These are phyloP conservation scores for Callospermophilus lateralis DNA, from an alignment of 2,113 vertebrate species.

Conservation along the genomic window DNA sequence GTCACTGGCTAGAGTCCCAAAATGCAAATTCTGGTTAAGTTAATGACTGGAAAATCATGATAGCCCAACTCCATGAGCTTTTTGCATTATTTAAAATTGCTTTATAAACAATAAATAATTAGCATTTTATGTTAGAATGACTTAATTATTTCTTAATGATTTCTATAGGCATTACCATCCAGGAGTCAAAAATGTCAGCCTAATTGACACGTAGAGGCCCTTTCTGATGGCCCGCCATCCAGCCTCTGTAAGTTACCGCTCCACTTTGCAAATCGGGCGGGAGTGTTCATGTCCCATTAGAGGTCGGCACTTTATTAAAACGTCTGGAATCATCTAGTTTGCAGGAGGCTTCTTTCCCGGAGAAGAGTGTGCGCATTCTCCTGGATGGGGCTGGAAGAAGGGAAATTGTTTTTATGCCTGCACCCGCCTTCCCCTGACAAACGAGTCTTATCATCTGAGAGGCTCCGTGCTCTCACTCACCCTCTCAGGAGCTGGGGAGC, in stretches of 20 bases:
- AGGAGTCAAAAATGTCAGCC: conserved; percentile 62
- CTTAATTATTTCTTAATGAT: conserved; percentile 84
- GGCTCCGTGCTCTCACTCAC: conserved; percentile 84
- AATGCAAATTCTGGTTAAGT: conserved; percentile 92
- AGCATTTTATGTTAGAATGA: conserved; percentile 81
- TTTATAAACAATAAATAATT: conserved; percentile 92
- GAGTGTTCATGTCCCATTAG: conserved; percentile 80
- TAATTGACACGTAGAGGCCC: conserved; percentile 22
- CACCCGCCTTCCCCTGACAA: conserved; percentile 82
- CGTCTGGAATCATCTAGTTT: conserved; percentile 69
- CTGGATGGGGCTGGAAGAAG: conserved; percentile 67
- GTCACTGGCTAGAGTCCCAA: conserved; percentile 91
- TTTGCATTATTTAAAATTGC: conserved; percentile 86
- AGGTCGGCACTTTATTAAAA: conserved; percentile 76
- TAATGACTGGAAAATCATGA: conserved; percentile 92
- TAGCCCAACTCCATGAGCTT: conserved; percentile 83
- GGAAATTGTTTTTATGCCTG: conserved; percentile 79
- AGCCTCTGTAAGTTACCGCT: conserved; percentile 22
- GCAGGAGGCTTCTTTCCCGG: conserved; percentile 61
- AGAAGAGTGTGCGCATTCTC: conserved; percentile 73
- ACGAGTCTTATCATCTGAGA: conserved; percentile 82
- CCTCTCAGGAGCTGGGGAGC: conserved; percentile 86
- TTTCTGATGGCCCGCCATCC: neutral
- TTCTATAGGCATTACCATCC: conserved; percentile 69
- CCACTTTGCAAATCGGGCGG: conserved; percentile 40